Evolutionary conservation across 2,888 invertebrate species (phyloP), one percentile per base, ranked within the genome.

Genomic region (Melanchra persicariae): DNA sequence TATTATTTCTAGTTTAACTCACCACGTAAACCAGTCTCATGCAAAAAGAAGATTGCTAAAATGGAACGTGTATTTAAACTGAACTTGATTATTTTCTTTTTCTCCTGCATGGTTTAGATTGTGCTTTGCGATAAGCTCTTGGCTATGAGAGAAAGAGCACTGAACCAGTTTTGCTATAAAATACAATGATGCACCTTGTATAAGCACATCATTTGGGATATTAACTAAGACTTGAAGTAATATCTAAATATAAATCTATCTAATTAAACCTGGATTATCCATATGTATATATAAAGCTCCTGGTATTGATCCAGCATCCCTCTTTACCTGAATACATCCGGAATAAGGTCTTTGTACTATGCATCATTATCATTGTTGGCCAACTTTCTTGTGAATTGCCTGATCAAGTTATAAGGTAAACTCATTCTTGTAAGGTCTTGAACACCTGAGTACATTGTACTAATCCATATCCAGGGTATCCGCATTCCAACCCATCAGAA

Each of bases 1-100:
- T 69, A 59, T 52, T 24, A 54, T 59, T 34, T 74, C 57, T 52
- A 58, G 24, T 76, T 76, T 7, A 67, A 30, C 57, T 30, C 15
- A 24, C 43, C 19, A 58, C 26, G 22, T 24, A 47, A 51, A 52
- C 52, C 43, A 59, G 30, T 59, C 34, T 57, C 3, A 7, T 22
- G n/a, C n/a, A 59, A 43, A 52, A 47, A 43, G 43, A 70, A 54
- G 58, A 77, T 15, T 2, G 24, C 40, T 55, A 24, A 30, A 45
- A 40, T 30, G 19, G 43, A 75, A 57, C 67, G 19, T n/a, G 17
- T 73, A 52, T 75, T 66, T 10, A 22, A 58, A 70, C 15, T 8
- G 15, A 30, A 40, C 40, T 26, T 43, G 1, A 37, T 22, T 43
- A 6, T 34, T 55, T 54, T 12, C 9, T 43, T 54, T 47, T 26